A percentile compares a stretch with the other conserved stretches of the same genome.
These are phyloP conservation scores for Pao palembangensis DNA, from an alignment of 2,113 vertebrate genomes.

Conservation along the genomic window DNA sequence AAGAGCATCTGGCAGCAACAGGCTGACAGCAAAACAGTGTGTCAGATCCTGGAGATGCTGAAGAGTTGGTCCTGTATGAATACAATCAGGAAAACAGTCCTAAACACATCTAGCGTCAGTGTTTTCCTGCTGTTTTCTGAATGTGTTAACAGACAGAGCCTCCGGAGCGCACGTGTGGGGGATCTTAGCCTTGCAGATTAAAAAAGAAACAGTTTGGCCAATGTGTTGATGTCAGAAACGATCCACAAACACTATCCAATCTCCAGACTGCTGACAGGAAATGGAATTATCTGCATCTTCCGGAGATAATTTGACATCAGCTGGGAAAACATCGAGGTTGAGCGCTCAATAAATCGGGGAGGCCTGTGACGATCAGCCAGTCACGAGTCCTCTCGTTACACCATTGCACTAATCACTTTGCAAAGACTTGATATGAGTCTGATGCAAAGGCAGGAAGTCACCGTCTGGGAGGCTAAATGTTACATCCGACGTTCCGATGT, in stretches of 20 bases:
- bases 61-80: too few species aligned
- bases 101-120: too few species aligned
- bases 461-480: slow-evolving; percentile 4
- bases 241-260: slow-evolving; percentile 1
- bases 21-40: too few species aligned
- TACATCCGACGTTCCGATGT: not conserved
- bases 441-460: slow-evolving; percentile 30
- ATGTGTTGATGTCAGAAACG: not conserved
- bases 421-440: slow-evolving; percentile 13
- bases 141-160: too few species aligned
- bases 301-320: slow-evolving; percentile 34
- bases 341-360: slow-evolving; percentile 19
- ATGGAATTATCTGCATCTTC: slow-evolving; percentile 33
- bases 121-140: too few species aligned
- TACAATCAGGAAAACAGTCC: too few species aligned
- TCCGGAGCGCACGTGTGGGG: too few species aligned
- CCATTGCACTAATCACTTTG: slow-evolving; percentile 34
- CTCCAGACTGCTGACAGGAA: slow-evolving; percentile 13
- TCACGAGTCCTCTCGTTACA: slow-evolving; percentile 31
- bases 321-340: slow-evolving; percentile 15
- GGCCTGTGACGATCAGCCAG: slow-evolving; percentile 29
- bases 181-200: not conserved
- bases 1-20: too few species aligned
- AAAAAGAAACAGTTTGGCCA: not conserved
- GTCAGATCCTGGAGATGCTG: too few species aligned